Conservation (phyloP, 2,113 vertebrate genomes). For the Periophthalmodon schlosseri region DNA sequence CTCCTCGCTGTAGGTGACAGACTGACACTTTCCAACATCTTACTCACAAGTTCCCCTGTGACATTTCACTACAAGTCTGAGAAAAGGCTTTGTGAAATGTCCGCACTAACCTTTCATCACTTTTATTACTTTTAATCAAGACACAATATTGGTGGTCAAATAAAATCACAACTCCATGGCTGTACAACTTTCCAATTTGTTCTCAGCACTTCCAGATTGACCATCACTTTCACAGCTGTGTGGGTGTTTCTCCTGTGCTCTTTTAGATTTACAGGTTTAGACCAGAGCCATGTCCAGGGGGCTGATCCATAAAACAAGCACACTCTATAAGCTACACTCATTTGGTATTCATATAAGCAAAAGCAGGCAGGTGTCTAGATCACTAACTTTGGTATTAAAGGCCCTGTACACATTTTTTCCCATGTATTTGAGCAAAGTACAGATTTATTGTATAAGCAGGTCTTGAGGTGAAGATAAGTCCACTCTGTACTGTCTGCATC, state of each 20-base stretch:
- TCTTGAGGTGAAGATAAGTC: no score
- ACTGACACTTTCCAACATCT: conserved; percentile 41
- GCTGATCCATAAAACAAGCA: conserved; percentile 1
- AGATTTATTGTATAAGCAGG: no score
- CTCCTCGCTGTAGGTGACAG: conserved; percentile 53
- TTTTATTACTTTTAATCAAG: conserved; percentile 21
- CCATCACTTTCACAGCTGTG: not conserved
- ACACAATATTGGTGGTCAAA: conserved; percentile 7
- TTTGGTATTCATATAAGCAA: not conserved
- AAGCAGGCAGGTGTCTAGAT: not conserved
- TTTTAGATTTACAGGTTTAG: conserved; percentile 4
- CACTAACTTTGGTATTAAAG: no score
- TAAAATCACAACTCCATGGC: conserved; percentile 6
- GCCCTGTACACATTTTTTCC: no score
- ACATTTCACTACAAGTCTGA: conserved; percentile 19
- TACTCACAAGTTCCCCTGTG: conserved; percentile 46
- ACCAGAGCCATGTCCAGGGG: not conserved
- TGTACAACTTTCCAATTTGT: not conserved
- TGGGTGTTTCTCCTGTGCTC: not conserved
- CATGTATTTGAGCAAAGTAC: no score
- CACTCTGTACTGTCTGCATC: no score
- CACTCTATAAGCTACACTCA: not conserved
- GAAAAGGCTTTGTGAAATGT: conserved; percentile 4
- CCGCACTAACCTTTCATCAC: conserved; percentile 3
- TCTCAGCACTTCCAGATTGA: not conserved